Percentiles rank a stretch among this genome's conserved stretches.
Conservation (phyloP, 2,113 vertebrate genomes). For the Vulpes vulpes region DNA sequence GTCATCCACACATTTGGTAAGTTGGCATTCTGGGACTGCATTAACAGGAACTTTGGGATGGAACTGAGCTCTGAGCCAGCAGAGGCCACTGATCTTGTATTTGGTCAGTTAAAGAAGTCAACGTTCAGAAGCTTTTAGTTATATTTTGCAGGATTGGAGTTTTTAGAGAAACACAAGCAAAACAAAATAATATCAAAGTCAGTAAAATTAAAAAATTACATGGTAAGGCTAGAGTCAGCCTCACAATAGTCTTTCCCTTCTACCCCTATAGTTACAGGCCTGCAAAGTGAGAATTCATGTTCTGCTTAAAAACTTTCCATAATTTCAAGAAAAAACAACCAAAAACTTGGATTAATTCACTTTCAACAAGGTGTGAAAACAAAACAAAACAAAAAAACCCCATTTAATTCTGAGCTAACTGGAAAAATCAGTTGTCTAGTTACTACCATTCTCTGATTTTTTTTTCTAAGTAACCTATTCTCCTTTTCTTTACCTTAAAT, state of each 20-base stretch:
- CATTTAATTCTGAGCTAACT: conserved; percentile 20
- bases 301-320: not conserved
- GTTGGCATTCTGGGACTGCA: not conserved
- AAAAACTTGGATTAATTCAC: not conserved
- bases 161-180: conserved; percentile 15
- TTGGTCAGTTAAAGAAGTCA: not conserved
- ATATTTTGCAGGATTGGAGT: not conserved
- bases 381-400: not conserved
- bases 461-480: not conserved
- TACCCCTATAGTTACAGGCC: not conserved
- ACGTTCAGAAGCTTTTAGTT: not conserved
- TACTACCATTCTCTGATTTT: not conserved
- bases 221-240: not conserved
- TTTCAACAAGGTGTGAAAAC: not conserved
- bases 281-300: not conserved
- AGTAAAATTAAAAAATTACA: not conserved
- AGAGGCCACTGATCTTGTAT: not conserved
- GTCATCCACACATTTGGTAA: not conserved
- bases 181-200: not conserved
- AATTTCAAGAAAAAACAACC: not conserved
- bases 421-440: not conserved
- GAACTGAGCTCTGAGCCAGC: not conserved
- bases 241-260: not conserved
- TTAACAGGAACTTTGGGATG: not conserved
- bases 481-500: not conserved